Conservation (phyloP, 2,888 invertebrate species). For the Drosophila ochracea region DNA sequence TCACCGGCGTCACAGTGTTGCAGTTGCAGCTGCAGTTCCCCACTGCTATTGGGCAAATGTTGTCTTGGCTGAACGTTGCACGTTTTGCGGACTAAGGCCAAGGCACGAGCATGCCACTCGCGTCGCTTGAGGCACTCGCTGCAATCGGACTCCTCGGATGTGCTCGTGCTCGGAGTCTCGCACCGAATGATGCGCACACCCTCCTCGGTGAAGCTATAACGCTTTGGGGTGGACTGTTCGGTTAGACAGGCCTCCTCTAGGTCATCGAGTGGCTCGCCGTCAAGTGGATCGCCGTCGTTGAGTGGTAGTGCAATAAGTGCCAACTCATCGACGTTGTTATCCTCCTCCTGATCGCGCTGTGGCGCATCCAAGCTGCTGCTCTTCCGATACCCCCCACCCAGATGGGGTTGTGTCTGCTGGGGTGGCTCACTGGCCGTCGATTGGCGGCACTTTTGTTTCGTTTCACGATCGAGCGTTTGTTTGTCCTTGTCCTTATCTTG, state of each 20-base stretch:
- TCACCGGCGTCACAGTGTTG: constrained; percentile 76
- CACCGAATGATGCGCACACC: constrained; percentile 87
- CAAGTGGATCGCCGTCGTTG: constrained; percentile 31
- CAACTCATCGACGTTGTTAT: constrained; percentile 15
- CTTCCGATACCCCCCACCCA: constrained; percentile 88
- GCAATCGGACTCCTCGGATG: constrained; percentile 85
- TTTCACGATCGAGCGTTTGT: constrained; percentile 73
- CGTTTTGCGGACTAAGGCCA: constrained; percentile 85
- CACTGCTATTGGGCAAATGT: constrained; percentile 47
- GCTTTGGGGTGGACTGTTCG: constrained; percentile 86
- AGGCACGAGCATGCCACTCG: constrained; percentile 85
- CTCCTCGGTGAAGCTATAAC: constrained; percentile 90
- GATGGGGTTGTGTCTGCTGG: constrained; percentile 63
- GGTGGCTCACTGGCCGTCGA: constrained; percentile 86
- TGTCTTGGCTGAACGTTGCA: constrained; percentile 83
- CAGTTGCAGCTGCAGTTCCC: constrained; percentile 62
- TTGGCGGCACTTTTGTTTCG: constrained; percentile 83
- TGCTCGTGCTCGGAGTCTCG: constrained; percentile 85
- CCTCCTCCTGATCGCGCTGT: constrained; percentile 42
- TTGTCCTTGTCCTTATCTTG: constrained; percentile 58
- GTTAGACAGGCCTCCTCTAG: constrained; percentile 44
- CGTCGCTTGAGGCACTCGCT: constrained; percentile 85
- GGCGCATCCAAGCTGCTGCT: constrained; percentile 91
- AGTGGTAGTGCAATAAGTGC: constrained; percentile 13
- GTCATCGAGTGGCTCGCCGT: constrained; percentile 18